phyloP scores from a whole-genome alignment of 2,888 invertebrate species.

The Eustalomyia histrio region DNA sequence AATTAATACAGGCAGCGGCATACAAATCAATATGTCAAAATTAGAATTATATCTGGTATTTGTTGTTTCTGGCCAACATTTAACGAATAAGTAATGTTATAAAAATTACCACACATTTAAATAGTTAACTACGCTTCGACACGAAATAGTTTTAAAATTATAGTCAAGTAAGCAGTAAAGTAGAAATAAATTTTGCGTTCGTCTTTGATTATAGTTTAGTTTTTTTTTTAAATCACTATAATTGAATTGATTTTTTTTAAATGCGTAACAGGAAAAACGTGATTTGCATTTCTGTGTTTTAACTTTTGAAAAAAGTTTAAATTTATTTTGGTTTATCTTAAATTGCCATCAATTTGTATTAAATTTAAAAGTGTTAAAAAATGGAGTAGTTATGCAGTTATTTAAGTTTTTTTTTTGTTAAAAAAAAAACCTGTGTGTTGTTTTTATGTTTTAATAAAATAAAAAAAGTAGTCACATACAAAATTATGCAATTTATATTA shows the following conservation, averaged over 20 bases:
- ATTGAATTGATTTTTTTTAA: not conserved
- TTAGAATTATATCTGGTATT: not conserved
- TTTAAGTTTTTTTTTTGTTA: not conserved
- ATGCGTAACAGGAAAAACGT: not conserved
- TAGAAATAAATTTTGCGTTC: not conserved
- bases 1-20: not conserved
- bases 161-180: not conserved
- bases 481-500: slow-evolving; percentile 34
- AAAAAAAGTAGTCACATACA: not conserved
- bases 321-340: not conserved
- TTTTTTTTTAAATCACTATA: not conserved
- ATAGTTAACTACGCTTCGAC: not conserved
- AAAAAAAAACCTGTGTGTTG: not conserved
- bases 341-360: not conserved
- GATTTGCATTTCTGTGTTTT: not conserved
- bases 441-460: not conserved
- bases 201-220: not conserved
- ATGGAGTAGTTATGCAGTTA: not conserved
- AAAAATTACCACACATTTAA: not conserved
- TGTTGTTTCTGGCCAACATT: not conserved
- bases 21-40: not conserved
- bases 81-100: not conserved
- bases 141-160: not conserved
- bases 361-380: not conserved
- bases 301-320: not conserved